Evolutionary conservation across 1,140 invertebrate genomes (phyloP).

Genomic region (Orussus abietinus): DNA sequence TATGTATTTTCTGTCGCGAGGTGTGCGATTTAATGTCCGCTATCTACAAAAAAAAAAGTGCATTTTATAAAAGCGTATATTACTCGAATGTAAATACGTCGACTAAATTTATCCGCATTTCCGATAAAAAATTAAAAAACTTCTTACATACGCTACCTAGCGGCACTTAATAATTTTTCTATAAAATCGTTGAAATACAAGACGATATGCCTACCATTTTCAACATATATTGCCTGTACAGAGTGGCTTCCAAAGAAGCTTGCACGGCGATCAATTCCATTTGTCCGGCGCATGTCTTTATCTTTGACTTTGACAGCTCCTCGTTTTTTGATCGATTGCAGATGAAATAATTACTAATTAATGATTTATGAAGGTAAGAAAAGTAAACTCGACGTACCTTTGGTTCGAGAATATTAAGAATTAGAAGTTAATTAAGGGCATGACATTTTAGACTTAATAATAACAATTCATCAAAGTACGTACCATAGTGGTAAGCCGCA

Average conservation of each 20-base stretch:
- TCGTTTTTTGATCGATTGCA: constrained; percentile 22
- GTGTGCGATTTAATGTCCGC: constrained; percentile 33
- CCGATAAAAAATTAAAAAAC: too few relatives aligned
- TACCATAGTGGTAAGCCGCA: constrained; percentile 33
- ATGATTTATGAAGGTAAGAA: constrained; percentile 36
- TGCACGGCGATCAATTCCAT: constrained; percentile 32
- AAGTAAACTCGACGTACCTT: constrained; percentile 37
- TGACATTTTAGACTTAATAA: not conserved
- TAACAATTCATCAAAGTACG: constrained; percentile 9
- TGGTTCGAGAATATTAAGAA: too few relatives aligned
- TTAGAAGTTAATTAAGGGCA: constrained; percentile 7
- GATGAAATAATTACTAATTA: constrained; percentile 31
- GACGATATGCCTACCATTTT: too few relatives aligned
- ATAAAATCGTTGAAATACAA: too few relatives aligned
- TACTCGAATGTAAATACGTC: too few relatives aligned
- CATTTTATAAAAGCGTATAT: not conserved
- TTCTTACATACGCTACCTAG: too few relatives aligned
- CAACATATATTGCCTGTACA: constrained; percentile 35
- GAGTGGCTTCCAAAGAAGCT: constrained; percentile 27
- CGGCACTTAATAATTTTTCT: too few relatives aligned
- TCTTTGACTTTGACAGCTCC: constrained; percentile 16
- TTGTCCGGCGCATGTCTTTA: constrained; percentile 31
- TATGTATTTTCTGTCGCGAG: constrained; percentile 25
- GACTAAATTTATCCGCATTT: too few relatives aligned
- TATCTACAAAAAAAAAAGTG: constrained; percentile 24